A percentile compares a stretch with the other conserved stretches of the same genome.
These are phyloP conservation scores for Gryon sp. DNA, from an alignment of 1,140 invertebrate genomes.

Conservation along the genomic window DNA sequence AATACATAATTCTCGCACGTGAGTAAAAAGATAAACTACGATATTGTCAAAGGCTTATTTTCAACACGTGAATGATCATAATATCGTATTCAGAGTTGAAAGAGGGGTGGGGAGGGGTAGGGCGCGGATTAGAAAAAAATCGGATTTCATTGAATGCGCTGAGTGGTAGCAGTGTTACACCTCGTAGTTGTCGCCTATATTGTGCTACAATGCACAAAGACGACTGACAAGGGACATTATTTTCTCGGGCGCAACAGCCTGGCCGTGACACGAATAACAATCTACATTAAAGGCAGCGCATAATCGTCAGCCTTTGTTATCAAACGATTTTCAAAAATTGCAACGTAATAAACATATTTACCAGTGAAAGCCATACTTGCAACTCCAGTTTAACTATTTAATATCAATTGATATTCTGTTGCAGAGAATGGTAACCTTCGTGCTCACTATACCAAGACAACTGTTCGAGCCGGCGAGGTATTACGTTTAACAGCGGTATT, in stretches of 20 bases:
- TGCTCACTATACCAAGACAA: slow-evolving; percentile 78
- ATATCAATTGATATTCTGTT: slow-evolving; percentile 48
- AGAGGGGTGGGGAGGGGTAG: too few relatives aligned
- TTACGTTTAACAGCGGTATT: slow-evolving; percentile 78
- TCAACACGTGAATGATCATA: slow-evolving; percentile 58
- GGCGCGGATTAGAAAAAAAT: too few relatives aligned
- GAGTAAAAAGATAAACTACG: slow-evolving; percentile 15
- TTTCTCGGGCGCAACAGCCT: slow-evolving; percentile 71
- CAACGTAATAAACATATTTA: slow-evolving; percentile 70
- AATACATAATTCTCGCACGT: slow-evolving; percentile 14
- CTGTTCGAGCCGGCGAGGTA: slow-evolving; percentile 75
- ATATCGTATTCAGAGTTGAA: slow-evolving; percentile 45
- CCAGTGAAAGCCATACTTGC: slow-evolving; percentile 67
- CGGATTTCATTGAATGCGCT: slow-evolving; percentile 34
- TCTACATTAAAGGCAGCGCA: slow-evolving; percentile 65
- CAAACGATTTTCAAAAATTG: slow-evolving; percentile 49
- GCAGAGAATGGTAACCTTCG: slow-evolving; percentile 75
- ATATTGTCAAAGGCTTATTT: slow-evolving; percentile 57
- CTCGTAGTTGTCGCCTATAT: slow-evolving; percentile 41
- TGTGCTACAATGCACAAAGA: slow-evolving; percentile 60
- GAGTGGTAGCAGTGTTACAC: slow-evolving; percentile 49
- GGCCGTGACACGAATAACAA: slow-evolving; percentile 77
- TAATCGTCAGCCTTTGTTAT: slow-evolving; percentile 54
- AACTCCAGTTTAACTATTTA: neutral
- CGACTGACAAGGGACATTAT: slow-evolving; percentile 51